Percentiles rank a stretch among this genome's conserved stretches.
Evolutionary conservation across 2,113 vertebrate genomes (phyloP).

Genomic region (Scomber colias): DNA sequence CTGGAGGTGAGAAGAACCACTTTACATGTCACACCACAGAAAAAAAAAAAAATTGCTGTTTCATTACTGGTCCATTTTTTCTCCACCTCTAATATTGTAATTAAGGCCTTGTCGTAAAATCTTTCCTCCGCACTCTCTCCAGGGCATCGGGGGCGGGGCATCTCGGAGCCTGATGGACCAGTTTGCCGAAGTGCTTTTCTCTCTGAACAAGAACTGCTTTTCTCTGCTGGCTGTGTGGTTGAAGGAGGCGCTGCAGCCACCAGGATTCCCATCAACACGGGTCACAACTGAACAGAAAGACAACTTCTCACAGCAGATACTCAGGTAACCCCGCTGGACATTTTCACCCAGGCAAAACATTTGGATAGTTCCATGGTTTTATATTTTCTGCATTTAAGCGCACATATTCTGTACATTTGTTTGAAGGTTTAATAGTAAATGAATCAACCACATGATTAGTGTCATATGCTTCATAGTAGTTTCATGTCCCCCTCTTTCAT

Average conservation of each 20-base stretch:
- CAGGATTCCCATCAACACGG: conserved; percentile 92
- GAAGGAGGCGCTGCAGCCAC: conserved; percentile 94
- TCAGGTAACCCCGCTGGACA: conserved; percentile 84
- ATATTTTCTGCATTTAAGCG: too few species aligned
- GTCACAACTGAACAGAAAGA: conserved; percentile 94
- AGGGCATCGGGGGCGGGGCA: conserved; percentile 96
- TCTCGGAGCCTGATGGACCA: conserved; percentile 98
- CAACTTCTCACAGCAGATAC: conserved; percentile 97
- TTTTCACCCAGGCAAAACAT: too few species aligned
- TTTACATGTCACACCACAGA: neutral
- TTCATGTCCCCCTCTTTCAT: conserved; percentile 18
- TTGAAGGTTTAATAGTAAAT: neutral
- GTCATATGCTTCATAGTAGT: neutral
- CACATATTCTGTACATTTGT: neutral
- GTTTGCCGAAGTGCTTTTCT: conserved; percentile 96
- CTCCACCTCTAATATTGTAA: conserved; percentile 14
- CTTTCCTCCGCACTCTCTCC: conserved; percentile 7
- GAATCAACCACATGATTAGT: neutral
- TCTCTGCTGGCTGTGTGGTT: conserved; percentile 93
- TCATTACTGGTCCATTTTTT: neutral
- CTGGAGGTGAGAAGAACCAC: conserved; percentile 89
- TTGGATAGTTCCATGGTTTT: too few species aligned
- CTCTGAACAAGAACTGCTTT: conserved; percentile 98
- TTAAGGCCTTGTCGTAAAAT: conserved; percentile 26
- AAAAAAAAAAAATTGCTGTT: neutral